A percentile compares a stretch with the other conserved stretches of the same genome.
Evolutionary conservation across 2,113 vertebrate species (phyloP).

Genomic region (Sphaerodactylus townsendi): DNA sequence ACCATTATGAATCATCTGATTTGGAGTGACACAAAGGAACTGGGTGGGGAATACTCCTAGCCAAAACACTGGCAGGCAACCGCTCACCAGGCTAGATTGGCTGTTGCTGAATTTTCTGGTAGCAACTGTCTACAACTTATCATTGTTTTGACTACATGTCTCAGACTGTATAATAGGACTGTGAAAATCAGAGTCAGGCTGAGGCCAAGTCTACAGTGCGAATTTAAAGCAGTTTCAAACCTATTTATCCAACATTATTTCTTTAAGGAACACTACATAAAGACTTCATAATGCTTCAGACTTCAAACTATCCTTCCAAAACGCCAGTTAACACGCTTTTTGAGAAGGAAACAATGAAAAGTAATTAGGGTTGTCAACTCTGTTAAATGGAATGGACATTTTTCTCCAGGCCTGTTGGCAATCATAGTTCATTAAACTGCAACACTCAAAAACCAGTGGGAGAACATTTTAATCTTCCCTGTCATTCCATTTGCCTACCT

Average conservation of each 20-base stretch:
- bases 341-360: too few relatives aligned
- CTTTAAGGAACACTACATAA: too few relatives aligned
- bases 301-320: too few relatives aligned
- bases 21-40: conserved; percentile 68
- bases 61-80: conserved; percentile 65
- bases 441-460: too few relatives aligned
- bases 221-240: conserved; percentile 13
- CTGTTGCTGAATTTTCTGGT: conserved; percentile 57
- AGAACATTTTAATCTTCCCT: too few relatives aligned
- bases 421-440: too few relatives aligned
- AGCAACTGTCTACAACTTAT: conserved; percentile 48
- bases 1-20: conserved; percentile 71
- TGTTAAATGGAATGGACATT: too few relatives aligned
- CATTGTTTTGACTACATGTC: conserved; percentile 63
- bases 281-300: too few relatives aligned
- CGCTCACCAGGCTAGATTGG: conserved; percentile 53
- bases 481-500: too few relatives aligned
- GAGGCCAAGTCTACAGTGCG: background rate
- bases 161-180: conserved; percentile 29
- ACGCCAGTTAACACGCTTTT: too few relatives aligned
- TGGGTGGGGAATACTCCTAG: conserved; percentile 51
- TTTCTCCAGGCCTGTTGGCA: too few relatives aligned
- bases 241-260: background rate
- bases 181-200: conserved; percentile 44
- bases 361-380: too few relatives aligned